Evolutionary conservation across 1,140 invertebrate genomes (phyloP), one percentile per base, ranked within the genome.

Genomic region (Oryctes rhinoceros): DNA sequence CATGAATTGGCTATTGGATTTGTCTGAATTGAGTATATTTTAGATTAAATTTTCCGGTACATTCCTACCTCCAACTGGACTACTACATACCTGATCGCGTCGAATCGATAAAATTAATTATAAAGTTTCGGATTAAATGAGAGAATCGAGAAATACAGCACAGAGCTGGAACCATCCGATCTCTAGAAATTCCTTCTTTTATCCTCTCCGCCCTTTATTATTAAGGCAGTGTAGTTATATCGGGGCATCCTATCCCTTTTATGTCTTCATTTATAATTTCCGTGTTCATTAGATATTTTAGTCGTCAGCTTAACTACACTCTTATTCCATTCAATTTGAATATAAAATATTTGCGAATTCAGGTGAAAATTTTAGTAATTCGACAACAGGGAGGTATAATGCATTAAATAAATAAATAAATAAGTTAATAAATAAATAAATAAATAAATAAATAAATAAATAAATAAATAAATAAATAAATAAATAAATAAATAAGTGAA

Each of bases 161-260:
- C 39, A 39, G 3, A 39, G 39, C 39, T 39, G 7, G 39, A n/a
- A 11, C 49, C 13, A 15, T 53, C 10, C 3, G 49, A 53, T 53
- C 49, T 53, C 49, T 53, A 53, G 49, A 53, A 53, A 53, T 53
- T 53, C 49, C 49, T 53, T 53, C 49, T 53, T 53, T 53, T n/a
- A 53, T 53, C 10, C 10, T 53, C 49, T n/a, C n/a, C n/a, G n/a
- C 13, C 49, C 49, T 53, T 53, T 53, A 53, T n/a, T 53, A 53
- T 53, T 53, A 53, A 53, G 49, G 49, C 49, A 53, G 49, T 3
- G 49, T 53, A 53, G 49, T 53, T 53, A 11, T 53, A 53, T 53
- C 13, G 10, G n/a, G 49, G 49, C 49, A 53, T 53, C n/a, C 4
- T 3, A 53, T 11, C 49, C 49, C 4, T 53, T 53, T 53, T 53